Percentiles rank a stretch among this genome's conserved stretches.
phyloP scores from a whole-genome alignment of 1,140 invertebrate species.

The Eurytemora carolleeae region DNA sequence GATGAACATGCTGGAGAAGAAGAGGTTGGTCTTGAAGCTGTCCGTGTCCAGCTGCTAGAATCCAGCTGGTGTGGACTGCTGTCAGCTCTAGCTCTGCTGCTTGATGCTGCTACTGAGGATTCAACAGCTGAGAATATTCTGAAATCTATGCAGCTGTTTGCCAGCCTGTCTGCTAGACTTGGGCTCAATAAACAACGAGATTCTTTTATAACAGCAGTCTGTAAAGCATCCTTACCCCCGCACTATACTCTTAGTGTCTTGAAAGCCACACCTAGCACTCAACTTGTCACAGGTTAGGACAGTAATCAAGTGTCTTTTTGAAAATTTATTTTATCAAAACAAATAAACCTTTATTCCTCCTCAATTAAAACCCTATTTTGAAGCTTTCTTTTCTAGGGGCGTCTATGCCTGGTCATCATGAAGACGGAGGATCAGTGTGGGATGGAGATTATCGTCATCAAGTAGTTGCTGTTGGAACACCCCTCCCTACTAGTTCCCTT shows the following conservation, averaged over 20 bases:
- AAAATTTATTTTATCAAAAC: too few species aligned
- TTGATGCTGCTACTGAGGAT: conserved; percentile 88
- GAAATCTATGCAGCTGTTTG: conserved; percentile 69
- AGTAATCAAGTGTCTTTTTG: too few species aligned
- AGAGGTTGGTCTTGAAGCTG: conserved; percentile 22
- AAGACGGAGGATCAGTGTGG: conserved; percentile 17
- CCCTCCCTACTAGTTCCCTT: conserved; percentile 56
- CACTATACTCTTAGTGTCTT: conserved; percentile 80
- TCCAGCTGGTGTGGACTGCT: conserved; percentile 88
- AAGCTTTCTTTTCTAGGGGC: too few species aligned
- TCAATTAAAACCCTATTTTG: too few species aligned
- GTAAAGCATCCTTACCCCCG: conserved; percentile 78
- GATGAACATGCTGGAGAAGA: neutral
- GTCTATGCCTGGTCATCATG: too few species aligned
- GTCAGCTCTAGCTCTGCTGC: conserved; percentile 65
- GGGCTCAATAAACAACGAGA: conserved; percentile 54
- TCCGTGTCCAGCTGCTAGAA: conserved; percentile 58
- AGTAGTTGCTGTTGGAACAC: conserved; percentile 69
- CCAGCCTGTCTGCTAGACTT: conserved; percentile 51
- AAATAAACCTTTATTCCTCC: too few species aligned
- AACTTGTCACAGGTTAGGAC: conserved; percentile 1
- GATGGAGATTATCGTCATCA: conserved; percentile 55
- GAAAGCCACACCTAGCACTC: conserved; percentile 25
- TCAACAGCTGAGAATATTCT: conserved; percentile 64
- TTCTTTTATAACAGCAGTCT: conserved; percentile 79